Evolutionary conservation across 2,888 invertebrate genomes (phyloP), one percentile per base, ranked within the genome.

Genomic region (Calephelis perditalis): DNA sequence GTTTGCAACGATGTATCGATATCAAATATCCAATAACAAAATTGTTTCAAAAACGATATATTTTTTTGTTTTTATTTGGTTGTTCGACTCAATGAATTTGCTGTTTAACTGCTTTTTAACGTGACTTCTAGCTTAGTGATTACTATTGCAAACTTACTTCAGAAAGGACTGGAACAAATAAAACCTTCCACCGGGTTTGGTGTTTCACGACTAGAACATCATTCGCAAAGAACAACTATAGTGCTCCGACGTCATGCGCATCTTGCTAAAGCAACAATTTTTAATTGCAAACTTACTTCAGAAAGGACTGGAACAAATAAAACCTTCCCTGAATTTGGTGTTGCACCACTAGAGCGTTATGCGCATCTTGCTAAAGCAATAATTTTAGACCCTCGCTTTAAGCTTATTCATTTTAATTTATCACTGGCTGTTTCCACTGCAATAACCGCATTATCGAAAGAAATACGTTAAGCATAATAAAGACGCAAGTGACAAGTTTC

Each of bases 311-410:
- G 58, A 62, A 62, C 7, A 62, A 58, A 26, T 62, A 43, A 62
- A 62, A 62, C 56, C 56, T 59, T 56, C 11, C 61, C 56, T 49
- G 62, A 56, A 59, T 35, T 59, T 56, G 62, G 56, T 62, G 44
- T 58, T 47, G n/a, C n/a, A 58, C 62, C 58, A 58, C 58, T 62
- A 44, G 56, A 61, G 58, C 57, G 55, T 46, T 44, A 57, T 61
- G 56, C 26, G 26, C 52, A 57, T 58, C 69, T 72, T 15, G 64
- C 70, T 45, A 64, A 40, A 66, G 70, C 68, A 46, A 70, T 69
- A 44, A 70, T 68, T 62, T 67, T 70, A 57, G 69, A 70, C 59
- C 70, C 68, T 45, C 67, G 70, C 26, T 70, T 68, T 65, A 70
- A 71, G 63, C 62, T 60, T 58, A 65, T 64, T 60, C 68, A 71